Conservation (phyloP, 2,888 invertebrate genomes). For the Dryocosmus kuriphilus region DNA sequence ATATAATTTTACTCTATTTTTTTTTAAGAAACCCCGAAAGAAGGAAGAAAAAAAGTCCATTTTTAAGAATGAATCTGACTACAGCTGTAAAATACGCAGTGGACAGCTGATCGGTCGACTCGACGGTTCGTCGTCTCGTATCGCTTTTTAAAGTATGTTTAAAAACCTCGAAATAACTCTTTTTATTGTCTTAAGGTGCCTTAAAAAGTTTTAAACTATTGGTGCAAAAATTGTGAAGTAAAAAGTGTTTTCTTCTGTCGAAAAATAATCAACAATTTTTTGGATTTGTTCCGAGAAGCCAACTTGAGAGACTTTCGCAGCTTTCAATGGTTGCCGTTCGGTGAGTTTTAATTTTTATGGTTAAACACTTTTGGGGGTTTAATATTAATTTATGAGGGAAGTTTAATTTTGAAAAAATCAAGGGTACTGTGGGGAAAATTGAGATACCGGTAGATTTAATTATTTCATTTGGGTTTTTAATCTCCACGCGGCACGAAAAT, state of each 20-base stretch:
- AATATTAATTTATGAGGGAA: neutral
- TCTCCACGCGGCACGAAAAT: conserved; percentile 18
- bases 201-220: neutral
- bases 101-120: conserved; percentile 50
- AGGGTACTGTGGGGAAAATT: neutral
- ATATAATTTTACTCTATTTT: neutral
- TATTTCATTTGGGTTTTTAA: neutral
- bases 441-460: neutral
- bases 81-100: conserved; percentile 48
- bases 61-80: neutral
- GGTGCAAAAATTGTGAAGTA: neutral
- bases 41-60: neutral
- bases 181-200: neutral
- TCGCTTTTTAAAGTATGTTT: conserved; percentile 26
- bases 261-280: neutral
- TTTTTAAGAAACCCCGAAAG: neutral
- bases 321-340: conserved; percentile 39
- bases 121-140: conserved; percentile 38
- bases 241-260: neutral
- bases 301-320: conserved; percentile 16
- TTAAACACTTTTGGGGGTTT: neutral
- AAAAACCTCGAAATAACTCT: conserved; percentile 1
- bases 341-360: conserved; percentile 27
- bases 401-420: neutral
- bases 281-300: conserved; percentile 23